Evolutionary conservation across 2,888 invertebrate genomes (phyloP).

Genomic region (Drosophila bunnanda): DNA sequence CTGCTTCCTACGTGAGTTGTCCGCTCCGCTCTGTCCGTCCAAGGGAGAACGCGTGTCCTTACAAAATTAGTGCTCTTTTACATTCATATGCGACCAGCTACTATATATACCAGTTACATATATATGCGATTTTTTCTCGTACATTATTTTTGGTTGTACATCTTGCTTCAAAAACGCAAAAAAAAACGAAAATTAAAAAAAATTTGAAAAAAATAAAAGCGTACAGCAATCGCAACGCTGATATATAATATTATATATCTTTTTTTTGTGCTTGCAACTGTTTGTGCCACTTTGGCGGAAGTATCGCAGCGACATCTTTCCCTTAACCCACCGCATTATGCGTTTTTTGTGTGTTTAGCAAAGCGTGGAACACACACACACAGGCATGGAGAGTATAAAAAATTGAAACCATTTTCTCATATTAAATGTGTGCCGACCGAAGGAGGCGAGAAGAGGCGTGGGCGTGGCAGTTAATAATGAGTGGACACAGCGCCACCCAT

Average conservation of each 20-base stretch:
- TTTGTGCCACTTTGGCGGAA: slow-evolving; percentile 75
- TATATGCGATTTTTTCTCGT: slow-evolving; percentile 53
- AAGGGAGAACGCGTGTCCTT: slow-evolving; percentile 62
- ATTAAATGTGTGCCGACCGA: slow-evolving; percentile 73
- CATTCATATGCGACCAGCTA: slow-evolving; percentile 62
- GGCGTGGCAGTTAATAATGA: slow-evolving; percentile 62
- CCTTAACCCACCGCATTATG: slow-evolving; percentile 28
- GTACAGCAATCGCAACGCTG: slow-evolving; percentile 34
- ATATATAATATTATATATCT: slow-evolving; percentile 34
- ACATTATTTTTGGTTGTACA: slow-evolving; percentile 54
- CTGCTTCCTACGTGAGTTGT: slow-evolving; percentile 23
- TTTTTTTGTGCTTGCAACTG: slow-evolving; percentile 39
- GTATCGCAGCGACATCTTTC: slow-evolving; percentile 73
- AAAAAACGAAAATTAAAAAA: slow-evolving; percentile 4
- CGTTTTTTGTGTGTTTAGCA: slow-evolving; percentile 49
- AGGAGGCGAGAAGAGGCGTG: slow-evolving; percentile 6
- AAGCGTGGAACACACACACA: slow-evolving; percentile 53
- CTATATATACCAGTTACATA: slow-evolving; percentile 22
- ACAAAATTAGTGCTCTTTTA: slow-evolving; percentile 75
- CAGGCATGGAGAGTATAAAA: slow-evolving; percentile 63
- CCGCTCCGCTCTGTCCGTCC: slow-evolving; percentile 50
- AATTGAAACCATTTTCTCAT: slow-evolving; percentile 78
- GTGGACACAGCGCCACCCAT: slow-evolving; percentile 18
- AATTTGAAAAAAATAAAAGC: slow-evolving; percentile 12
- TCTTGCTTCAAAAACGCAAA: slow-evolving; percentile 25